Conservation (phyloP, 2,113 vertebrate species). For the Glareola pratincola region DNA sequence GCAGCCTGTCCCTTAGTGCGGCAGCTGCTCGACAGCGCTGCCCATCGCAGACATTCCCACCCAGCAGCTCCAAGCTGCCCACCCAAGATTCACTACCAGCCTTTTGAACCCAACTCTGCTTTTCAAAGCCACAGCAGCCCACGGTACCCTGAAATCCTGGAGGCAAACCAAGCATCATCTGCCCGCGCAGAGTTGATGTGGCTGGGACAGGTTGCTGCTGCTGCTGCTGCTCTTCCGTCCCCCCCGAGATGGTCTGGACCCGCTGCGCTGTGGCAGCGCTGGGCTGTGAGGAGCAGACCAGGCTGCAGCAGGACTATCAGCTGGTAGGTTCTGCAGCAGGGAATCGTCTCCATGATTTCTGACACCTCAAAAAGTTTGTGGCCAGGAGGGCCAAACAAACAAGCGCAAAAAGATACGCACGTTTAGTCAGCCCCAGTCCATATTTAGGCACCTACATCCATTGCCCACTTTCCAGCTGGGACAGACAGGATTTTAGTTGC, state of each 20-base stretch:
- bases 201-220: not conserved
- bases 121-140: not conserved
- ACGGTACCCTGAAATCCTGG: not conserved
- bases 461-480: conserved; percentile 24
- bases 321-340: not conserved
- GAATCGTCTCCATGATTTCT: not conserved
- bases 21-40: not conserved
- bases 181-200: not conserved
- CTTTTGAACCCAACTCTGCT: not conserved
- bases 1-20: not conserved
- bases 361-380: not conserved
- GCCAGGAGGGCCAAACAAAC: not conserved
- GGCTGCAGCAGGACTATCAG: not conserved
- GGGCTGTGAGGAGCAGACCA: not conserved
- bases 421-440: not conserved
- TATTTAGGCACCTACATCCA: not conserved
- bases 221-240: not conserved
- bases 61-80: not conserved
- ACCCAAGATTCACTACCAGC: not conserved
- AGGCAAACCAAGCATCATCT: not conserved
- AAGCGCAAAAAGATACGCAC: too few relatives aligned
- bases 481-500: not conserved
- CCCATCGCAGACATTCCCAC: not conserved
- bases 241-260: not conserved
- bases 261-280: not conserved